Evolutionary conservation across 2,797 vertebrate genomes (phyloP), one percentile per base, ranked within the genome.

Genomic region (Melanotaenia boesemani): DNA sequence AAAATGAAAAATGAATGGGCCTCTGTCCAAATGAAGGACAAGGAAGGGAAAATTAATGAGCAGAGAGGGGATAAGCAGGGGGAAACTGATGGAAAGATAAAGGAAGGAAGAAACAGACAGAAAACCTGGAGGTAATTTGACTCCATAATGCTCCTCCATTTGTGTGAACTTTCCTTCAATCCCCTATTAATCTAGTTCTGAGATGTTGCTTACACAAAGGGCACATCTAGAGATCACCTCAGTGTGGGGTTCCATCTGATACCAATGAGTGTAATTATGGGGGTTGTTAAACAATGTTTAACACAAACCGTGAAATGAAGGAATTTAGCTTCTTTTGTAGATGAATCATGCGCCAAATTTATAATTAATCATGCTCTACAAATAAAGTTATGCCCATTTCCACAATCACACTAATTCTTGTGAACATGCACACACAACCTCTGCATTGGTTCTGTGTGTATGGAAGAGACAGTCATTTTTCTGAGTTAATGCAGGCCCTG

Each of bases 161-260:
- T 88, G 75, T 85, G 87, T 87, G 88, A 91, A 91, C 88, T 86
- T 72, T 82, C 76, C 81, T 89, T 79, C 72, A 46, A 63, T 83
- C 74, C 85, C 85, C 89, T 79, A 92, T 91, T 87, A 90, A 92
- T 92, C 87, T 84, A 64, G 18, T 65, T 66, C 73, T 71, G 89
- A 87, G 85, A 86, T 83, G 88, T 86, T 91, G 86, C 86, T 89
- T 82, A 90, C 84, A 86, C 80, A 80, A 84, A 85, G 74, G 85
- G 72, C 78, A 82, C 82, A 85, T 87, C 83, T 70, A 16, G 67
- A 86, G 87, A 90, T 88, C 86, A 82, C 62, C 82, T 84, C 76
- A 81, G 88, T 88, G 87, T 91, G 89, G 88, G 92, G 84, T 86
- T 94, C 87, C 85, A 92, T 92, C 89, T 82, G 83, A 87, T 82